Evolutionary conservation across 2,113 vertebrate genomes (phyloP).

Genomic region (Alectura lathami): DNA sequence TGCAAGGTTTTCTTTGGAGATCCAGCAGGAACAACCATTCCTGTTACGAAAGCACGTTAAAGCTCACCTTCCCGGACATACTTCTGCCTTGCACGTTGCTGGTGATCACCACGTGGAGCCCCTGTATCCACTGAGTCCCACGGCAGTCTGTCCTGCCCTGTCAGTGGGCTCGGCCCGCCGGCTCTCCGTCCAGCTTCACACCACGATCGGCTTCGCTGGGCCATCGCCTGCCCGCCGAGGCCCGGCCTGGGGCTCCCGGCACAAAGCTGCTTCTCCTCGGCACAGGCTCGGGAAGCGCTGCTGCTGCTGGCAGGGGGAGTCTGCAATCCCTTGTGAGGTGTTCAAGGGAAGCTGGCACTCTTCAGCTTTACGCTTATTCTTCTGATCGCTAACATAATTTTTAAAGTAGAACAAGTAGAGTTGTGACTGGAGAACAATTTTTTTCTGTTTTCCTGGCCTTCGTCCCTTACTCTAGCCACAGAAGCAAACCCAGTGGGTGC

Average conservation of each 20-base stretch:
- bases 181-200: too few species aligned
- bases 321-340: not conserved
- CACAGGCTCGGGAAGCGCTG: too few species aligned
- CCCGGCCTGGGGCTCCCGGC: not conserved
- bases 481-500: not conserved
- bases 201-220: rapidly evolving
- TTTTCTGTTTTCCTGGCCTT: not conserved
- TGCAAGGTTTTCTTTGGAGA: not conserved
- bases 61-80: rapidly evolving
- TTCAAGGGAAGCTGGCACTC: not conserved
- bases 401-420: not conserved
- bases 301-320: not conserved
- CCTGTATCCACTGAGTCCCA: not conserved
- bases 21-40: rapidly evolving
- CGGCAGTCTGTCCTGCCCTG: not conserved
- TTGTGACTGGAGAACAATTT: not conserved
- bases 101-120: not conserved
- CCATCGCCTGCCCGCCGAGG: rapidly evolving
- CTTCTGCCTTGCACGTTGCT: rapidly evolving
- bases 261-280: not conserved
- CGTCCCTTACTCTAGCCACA: not conserved
- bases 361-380: not conserved
- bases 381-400: not conserved
- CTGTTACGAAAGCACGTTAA: not conserved
- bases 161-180: not conserved